Conservation (phyloP, 2,888 invertebrate species). For the Myopa tessellatipennis region DNA sequence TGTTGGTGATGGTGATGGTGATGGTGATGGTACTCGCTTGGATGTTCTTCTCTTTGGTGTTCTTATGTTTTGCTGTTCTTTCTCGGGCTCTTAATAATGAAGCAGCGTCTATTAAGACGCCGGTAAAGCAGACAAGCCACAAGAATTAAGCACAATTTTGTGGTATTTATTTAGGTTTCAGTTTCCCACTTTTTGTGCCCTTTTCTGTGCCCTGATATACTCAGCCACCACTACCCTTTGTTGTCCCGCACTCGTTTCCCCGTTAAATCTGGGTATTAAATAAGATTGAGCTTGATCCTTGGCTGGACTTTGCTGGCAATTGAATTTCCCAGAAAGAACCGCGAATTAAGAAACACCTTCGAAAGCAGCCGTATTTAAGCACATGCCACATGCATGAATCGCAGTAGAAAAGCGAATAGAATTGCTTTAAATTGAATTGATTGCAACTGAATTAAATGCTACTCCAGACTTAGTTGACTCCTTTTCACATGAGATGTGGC, state of each 20-base stretch:
- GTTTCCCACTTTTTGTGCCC: neutral
- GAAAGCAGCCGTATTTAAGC: too few relatives aligned
- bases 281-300: neutral
- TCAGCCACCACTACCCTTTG: neutral
- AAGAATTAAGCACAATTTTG: conserved; percentile 27
- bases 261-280: neutral
- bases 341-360: too few relatives aligned
- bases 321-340: too few relatives aligned
- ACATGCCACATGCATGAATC: too few relatives aligned
- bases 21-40: too few relatives aligned
- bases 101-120: conserved; percentile 13
- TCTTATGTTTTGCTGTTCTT: neutral
- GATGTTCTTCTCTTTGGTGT: too few relatives aligned
- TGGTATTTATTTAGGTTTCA: conserved; percentile 19
- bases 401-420: too few relatives aligned
- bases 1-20: neutral
- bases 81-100: neutral
- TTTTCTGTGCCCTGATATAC: neutral
- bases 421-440: too few relatives aligned
- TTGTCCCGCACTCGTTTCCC: neutral
- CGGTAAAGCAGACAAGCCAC: conserved; percentile 4
- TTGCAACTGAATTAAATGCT: too few relatives aligned
- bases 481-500: too few relatives aligned
- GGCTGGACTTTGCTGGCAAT: too few relatives aligned
- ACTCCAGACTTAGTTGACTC: too few relatives aligned